These are phyloP conservation scores for Scomber japonicus DNA, from an alignment of 2,113 vertebrate species.

Conservation along the genomic window DNA sequence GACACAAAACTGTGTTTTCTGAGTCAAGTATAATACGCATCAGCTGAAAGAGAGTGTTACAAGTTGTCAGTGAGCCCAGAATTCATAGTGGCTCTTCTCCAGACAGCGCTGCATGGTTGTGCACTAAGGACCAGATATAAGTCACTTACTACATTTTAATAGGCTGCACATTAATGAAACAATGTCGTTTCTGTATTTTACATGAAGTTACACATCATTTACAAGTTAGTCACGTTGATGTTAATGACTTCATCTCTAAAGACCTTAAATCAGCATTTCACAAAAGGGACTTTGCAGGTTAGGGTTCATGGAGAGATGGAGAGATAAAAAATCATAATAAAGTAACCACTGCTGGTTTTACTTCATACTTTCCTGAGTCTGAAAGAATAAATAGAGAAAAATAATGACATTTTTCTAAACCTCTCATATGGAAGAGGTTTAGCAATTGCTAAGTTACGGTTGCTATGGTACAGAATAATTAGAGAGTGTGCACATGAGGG, in stretches of 20 bases:
- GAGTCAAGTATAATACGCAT: slow-evolving; percentile 41
- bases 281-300: background rate
- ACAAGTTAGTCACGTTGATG: slow-evolving; percentile 47
- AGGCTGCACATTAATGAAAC: slow-evolving; percentile 54
- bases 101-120: slow-evolving; percentile 51
- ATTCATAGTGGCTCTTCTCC: slow-evolving; percentile 53
- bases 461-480: slow-evolving; percentile 81
- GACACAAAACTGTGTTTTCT: slow-evolving; percentile 9
- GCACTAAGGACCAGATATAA: slow-evolving; percentile 51
- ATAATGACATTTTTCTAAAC: slow-evolving; percentile 65
- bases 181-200: slow-evolving; percentile 50
- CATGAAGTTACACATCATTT: slow-evolving; percentile 50
- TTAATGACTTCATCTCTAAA: slow-evolving; percentile 49
- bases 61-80: slow-evolving; percentile 65
- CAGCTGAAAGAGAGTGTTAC: slow-evolving; percentile 54
- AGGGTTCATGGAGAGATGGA: slow-evolving; percentile 11
- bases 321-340: slow-evolving; percentile 30
- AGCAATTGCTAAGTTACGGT: slow-evolving; percentile 79
- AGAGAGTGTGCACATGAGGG: slow-evolving; percentile 70
- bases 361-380: slow-evolving; percentile 46
- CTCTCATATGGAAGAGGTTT: slow-evolving; percentile 67
- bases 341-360: slow-evolving; percentile 22
- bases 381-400: slow-evolving; percentile 51
- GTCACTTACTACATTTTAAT: slow-evolving; percentile 60
- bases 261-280: slow-evolving; percentile 49